These are phyloP conservation scores for Gadopsis marmoratus DNA, from an alignment of 2,797 vertebrate genomes.

Conservation along the genomic window DNA sequence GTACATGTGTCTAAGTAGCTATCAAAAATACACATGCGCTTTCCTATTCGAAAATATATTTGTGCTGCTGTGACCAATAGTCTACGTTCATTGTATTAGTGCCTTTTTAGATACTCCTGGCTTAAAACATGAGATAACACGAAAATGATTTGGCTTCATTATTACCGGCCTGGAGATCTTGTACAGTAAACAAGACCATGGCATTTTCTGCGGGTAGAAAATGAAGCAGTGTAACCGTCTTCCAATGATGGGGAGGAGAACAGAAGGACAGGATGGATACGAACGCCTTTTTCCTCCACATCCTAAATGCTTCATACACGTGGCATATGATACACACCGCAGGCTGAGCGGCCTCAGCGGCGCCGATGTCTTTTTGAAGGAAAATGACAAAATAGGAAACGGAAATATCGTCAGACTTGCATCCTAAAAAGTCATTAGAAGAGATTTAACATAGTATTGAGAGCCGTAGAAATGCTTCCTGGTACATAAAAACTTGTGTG, in stretches of 20 bases:
- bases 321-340: slow-evolving; percentile 8
- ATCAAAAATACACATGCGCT: slow-evolving; percentile 53
- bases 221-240: slow-evolving; percentile 11
- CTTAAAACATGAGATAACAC: slow-evolving; percentile 34
- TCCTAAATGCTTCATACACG: slow-evolving; percentile 49
- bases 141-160: slow-evolving; percentile 39
- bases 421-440: slow-evolving; percentile 23
- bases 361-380: slow-evolving; percentile 19
- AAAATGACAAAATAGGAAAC: slow-evolving; percentile 9
- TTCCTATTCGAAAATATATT: slow-evolving; percentile 50
- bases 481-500: slow-evolving; percentile 15
- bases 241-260: slow-evolving; percentile 8
- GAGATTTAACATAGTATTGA: slow-evolving; percentile 6
- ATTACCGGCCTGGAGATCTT: slow-evolving; percentile 12
- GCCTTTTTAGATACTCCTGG: slow-evolving; percentile 29
- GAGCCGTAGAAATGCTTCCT: slow-evolving; percentile 31
- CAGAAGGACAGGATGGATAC: slow-evolving; percentile 10
- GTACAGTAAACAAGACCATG: slow-evolving; percentile 15
- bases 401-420: neutral
- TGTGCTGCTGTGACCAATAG: slow-evolving; percentile 49
- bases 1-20: slow-evolving; percentile 29
- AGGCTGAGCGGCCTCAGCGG: neutral
- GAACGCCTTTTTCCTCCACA: slow-evolving; percentile 35
- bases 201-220: slow-evolving; percentile 27
- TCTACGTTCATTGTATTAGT: slow-evolving; percentile 11